phyloP scores from a whole-genome alignment of 2,888 invertebrate species.

The Theodoxus fluviatilis region DNA sequence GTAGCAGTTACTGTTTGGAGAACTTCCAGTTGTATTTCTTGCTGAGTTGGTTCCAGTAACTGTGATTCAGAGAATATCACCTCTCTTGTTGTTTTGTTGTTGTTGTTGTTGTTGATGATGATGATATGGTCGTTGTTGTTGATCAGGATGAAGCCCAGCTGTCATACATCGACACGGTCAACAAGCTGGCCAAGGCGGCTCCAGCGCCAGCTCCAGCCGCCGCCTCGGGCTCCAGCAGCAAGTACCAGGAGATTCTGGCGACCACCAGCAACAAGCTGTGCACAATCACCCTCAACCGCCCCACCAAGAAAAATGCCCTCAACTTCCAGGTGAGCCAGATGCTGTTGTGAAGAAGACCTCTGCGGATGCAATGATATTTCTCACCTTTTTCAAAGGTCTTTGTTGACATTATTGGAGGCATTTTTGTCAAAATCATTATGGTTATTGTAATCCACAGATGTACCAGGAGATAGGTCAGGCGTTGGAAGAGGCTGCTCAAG shows the following conservation, averaged over 20 bases:
- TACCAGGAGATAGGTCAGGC: constrained; percentile 74
- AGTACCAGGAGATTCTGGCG: constrained; percentile 48
- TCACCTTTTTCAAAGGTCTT: not conserved
- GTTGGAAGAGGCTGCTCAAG: constrained; percentile 75
- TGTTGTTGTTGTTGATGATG: too few relatives aligned
- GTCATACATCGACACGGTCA: constrained; percentile 67
- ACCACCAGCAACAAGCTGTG: constrained; percentile 46
- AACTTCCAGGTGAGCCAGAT: constrained; percentile 68
- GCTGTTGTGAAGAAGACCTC: too few relatives aligned
- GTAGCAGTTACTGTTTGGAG: too few relatives aligned
- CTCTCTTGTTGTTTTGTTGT: too few relatives aligned
- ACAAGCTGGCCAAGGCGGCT: constrained; percentile 58
- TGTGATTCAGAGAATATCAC: too few relatives aligned
- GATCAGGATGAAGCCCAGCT: constrained; percentile 68
- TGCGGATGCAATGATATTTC: too few relatives aligned
- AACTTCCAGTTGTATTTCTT: too few relatives aligned
- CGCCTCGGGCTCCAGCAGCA: constrained; percentile 39
- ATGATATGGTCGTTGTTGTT: constrained; percentile 26
- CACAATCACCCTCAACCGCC: constrained; percentile 74
- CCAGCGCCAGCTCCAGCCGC: constrained; percentile 37
- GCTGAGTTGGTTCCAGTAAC: too few relatives aligned
- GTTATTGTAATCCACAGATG: constrained; percentile 67
- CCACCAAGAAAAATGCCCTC: constrained; percentile 82
- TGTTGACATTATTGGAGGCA: not conserved
- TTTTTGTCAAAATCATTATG: not conserved